These are phyloP conservation scores for Osmerus mordax DNA, from an alignment of 2,113 vertebrate species.

Conservation along the genomic window DNA sequence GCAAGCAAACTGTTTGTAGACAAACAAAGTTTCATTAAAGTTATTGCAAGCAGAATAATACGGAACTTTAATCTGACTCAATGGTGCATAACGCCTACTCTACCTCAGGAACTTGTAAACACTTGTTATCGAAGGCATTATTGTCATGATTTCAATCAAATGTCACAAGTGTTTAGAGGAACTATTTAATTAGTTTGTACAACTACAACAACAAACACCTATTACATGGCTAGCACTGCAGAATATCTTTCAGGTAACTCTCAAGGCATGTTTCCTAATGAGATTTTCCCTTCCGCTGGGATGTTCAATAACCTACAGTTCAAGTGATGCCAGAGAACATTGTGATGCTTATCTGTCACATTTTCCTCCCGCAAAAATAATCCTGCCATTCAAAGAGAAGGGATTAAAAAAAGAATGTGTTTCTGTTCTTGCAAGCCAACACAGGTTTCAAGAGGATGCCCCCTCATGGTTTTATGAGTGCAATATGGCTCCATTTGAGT, in stretches of 20 bases:
- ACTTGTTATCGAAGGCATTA: conserved; percentile 65
- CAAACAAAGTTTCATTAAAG: conserved; percentile 58
- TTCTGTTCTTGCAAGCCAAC: conserved; percentile 51
- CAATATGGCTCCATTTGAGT: conserved; percentile 44
- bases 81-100: conserved; percentile 55
- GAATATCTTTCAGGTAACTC: conserved; percentile 70
- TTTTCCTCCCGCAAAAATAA: conserved; percentile 62
- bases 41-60: conserved; percentile 61
- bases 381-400: conserved; percentile 67
- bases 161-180: conserved; percentile 69
- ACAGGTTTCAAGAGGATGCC: conserved; percentile 50
- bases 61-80: conserved; percentile 54
- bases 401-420: conserved; percentile 62
- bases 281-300: conserved; percentile 71
- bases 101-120: conserved; percentile 51
- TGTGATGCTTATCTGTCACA: conserved; percentile 69
- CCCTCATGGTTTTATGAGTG: conserved; percentile 36
- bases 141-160: conserved; percentile 69
- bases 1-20: not conserved
- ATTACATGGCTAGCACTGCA: conserved; percentile 65
- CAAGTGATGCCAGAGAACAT: conserved; percentile 65
- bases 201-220: conserved; percentile 65
- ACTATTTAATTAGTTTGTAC: conserved; percentile 53
- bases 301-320: conserved; percentile 73
- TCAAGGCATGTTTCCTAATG: conserved; percentile 70